Evolutionary conservation across 1,140 invertebrate genomes (phyloP), one percentile per base, ranked within the genome.

Genomic region (Hesperophylax magnus): DNA sequence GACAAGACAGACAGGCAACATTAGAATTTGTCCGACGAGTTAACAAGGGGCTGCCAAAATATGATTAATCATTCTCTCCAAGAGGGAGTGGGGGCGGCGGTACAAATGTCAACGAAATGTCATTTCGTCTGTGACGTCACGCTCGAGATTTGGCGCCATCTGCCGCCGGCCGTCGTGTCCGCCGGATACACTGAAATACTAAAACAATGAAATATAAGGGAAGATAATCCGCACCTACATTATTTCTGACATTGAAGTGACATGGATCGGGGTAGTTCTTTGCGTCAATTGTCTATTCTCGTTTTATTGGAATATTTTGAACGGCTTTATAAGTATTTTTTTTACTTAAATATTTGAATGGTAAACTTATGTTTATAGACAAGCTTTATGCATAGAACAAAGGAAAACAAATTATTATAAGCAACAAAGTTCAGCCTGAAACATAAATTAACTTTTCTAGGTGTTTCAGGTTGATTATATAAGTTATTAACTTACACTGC

Each of bases 81-180:
- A 52, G 52, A 72, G 69, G 69, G 69, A 72, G 39, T 8, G 1
- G 39, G 11, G 39, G 39, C 39, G 39, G 39, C 39, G 14, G 69
- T 54, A 53, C 69, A 72, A 72, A 72, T 72, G 69, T 72, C 69
- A 72, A 72, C 69, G 69, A 72, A 72, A 72, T 72, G 69, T 72
- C 69, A 72, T 54, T 47, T 47, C 22, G 69, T 20, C 69, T 31
- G 63, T 72, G 69, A 72, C 69, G 69, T 54, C 69, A 54, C 69
- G 14, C 69, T 72, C 69, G 18, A 24, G 69, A 53, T 72, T 24
- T 24, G 69, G 69, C 69, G 69, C 47, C 69, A 72, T 72, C 69
- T 72, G 69, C 69, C 69, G 20, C 63, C 24, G 27, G 24, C 63
- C 47, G 69, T 54, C 47, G 11, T 27, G 52, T 20, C 69, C 47